Conservation (phyloP, 2,888 invertebrate genomes). For the Stegana nigrithorax region DNA sequence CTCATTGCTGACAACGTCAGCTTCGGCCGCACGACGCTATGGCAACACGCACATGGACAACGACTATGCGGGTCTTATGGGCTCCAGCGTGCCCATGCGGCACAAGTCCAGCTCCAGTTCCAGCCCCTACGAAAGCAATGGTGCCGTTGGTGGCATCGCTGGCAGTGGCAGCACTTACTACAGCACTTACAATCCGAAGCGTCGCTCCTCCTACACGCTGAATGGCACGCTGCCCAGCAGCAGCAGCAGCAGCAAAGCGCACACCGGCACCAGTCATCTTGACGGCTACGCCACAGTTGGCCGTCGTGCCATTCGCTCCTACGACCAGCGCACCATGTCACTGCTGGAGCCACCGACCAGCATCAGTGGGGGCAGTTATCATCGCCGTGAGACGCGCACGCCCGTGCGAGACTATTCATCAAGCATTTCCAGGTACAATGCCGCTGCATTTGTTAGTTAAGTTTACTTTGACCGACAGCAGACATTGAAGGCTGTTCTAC, state of each 20-base stretch:
- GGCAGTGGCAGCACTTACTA: conserved; percentile 50
- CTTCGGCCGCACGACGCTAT: conserved; percentile 58
- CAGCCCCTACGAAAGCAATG: conserved; percentile 50
- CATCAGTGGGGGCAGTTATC: conserved; percentile 42
- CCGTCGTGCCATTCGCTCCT: conserved; percentile 61
- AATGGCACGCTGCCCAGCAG: conserved; percentile 51
- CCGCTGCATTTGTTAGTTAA: too few species aligned
- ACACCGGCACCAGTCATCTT: conserved; percentile 45
- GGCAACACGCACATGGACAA: conserved; percentile 43
- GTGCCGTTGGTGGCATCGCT: conserved; percentile 26
- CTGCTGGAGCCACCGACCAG: conserved; percentile 59
- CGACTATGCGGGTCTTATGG: conserved; percentile 40
- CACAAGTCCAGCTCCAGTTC: conserved; percentile 54
- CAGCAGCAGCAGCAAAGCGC: conserved; percentile 34
- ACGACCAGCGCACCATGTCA: conserved; percentile 67
- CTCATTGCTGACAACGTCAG: conserved; percentile 55
- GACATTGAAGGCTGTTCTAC: too few species aligned
- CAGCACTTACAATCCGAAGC: conserved; percentile 66
- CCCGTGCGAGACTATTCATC: conserved; percentile 57
- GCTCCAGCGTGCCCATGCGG: conserved; percentile 48
- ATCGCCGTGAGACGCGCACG: conserved; percentile 58
- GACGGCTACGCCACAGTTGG: conserved; percentile 68
- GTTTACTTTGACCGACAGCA: too few species aligned
- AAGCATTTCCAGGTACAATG: conserved; percentile 56
- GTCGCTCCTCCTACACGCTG: conserved; percentile 64